Evolutionary conservation across 1,140 invertebrate genomes (phyloP).

Genomic region (Onthophagus taurus): DNA sequence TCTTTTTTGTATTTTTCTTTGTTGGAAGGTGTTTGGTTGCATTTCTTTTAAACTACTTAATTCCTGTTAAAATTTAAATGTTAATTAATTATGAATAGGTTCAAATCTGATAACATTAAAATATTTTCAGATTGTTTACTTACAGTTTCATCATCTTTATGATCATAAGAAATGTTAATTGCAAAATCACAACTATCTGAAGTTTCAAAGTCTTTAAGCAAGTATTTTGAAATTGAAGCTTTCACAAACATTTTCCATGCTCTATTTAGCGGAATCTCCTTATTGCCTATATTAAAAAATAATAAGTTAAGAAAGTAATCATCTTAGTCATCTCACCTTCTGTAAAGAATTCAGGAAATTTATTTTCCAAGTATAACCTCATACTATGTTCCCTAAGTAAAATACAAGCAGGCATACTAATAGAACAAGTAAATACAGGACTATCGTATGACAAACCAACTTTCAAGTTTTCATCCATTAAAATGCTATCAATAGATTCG

Average conservation of each 20-base stretch:
- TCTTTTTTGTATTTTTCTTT: conserved; percentile 25
- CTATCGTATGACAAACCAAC: conserved; percentile 38
- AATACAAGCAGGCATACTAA: conserved; percentile 37
- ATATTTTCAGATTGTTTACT: background rate
- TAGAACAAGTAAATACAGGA: conserved; percentile 34
- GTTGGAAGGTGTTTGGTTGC: conserved; percentile 28
- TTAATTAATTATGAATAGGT: conserved; percentile 5
- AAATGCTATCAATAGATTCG: conserved; percentile 36
- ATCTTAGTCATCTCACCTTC: too few species aligned
- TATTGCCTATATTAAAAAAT: conserved; percentile 19
- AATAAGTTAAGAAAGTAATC: too few species aligned
- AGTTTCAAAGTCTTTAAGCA: conserved; percentile 27
- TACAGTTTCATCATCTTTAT: conserved; percentile 23
- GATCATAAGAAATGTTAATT: conserved; percentile 25
- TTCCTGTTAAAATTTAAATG: conserved; percentile 13
- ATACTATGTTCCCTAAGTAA: conserved; percentile 40
- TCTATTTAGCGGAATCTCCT: conserved; percentile 24
- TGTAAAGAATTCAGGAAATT: conserved; percentile 36
- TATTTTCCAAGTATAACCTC: conserved; percentile 35
- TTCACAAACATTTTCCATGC: conserved; percentile 26
- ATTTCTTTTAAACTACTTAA: conserved; percentile 28
- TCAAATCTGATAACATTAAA: background rate
- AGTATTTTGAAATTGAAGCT: conserved; percentile 18
- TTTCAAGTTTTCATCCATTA: conserved; percentile 37
- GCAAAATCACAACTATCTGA: conserved; percentile 27